Evolutionary conservation across 2,888 invertebrate genomes (phyloP).

Genomic region (Mellilla xanthometata): DNA sequence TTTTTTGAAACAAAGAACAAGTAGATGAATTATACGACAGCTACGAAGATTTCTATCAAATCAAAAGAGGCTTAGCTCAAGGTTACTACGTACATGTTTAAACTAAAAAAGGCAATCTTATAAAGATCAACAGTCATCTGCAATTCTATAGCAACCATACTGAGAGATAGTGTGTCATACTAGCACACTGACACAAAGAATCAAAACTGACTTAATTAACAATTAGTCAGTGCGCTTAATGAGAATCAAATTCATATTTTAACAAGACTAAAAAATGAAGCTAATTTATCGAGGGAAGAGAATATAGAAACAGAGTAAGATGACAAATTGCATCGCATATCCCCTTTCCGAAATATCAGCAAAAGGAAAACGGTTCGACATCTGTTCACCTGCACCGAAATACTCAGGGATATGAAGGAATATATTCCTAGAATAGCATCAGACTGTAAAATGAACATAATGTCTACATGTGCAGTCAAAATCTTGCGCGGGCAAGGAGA

Average conservation of each 20-base stretch:
- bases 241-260: conserved; percentile 57
- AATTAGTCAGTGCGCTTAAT: conserved; percentile 70
- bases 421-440: conserved; percentile 81
- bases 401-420: conserved; percentile 68
- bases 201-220: conserved; percentile 53
- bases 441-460: conserved; percentile 78
- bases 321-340: conserved; percentile 55
- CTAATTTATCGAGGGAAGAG: conserved; percentile 70
- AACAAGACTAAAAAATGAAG: conserved; percentile 26
- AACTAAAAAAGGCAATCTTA: conserved; percentile 30
- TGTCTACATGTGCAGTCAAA: conserved; percentile 76
- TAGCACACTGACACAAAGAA: conserved; percentile 59
- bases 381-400: conserved; percentile 79
- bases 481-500: conserved; percentile 48
- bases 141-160: conserved; percentile 31
- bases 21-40: no score
- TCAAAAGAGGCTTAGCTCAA: background rate
- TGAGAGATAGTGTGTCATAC: conserved; percentile 30
- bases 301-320: conserved; percentile 54
- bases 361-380: conserved; percentile 64
- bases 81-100: conserved; percentile 2
- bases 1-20: no score
- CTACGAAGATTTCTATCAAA: no score
- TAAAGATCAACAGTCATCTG: conserved; percentile 16
- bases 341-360: conserved; percentile 37